These are phyloP conservation scores for Pangasius krempfi DNA, from an alignment of 2,797 vertebrate genomes.

Conservation along the genomic window DNA sequence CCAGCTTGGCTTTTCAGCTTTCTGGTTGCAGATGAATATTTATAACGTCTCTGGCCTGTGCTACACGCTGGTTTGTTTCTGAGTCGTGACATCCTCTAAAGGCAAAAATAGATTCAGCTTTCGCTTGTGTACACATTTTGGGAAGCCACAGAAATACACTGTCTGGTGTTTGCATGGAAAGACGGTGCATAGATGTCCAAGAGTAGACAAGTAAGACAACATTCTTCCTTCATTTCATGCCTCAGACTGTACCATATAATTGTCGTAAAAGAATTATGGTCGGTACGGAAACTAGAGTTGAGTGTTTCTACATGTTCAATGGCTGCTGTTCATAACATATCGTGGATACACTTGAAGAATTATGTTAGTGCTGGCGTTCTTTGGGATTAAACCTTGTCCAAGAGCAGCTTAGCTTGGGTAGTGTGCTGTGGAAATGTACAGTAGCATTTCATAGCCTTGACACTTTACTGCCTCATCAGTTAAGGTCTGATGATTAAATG, in stretches of 20 bases:
- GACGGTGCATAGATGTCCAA: not conserved
- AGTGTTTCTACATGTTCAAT: not conserved
- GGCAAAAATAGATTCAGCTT: constrained; percentile 42
- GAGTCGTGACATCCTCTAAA: constrained; percentile 38
- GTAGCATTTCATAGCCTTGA: not conserved
- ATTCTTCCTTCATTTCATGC: not conserved
- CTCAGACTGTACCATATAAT: not conserved
- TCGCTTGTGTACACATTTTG: not conserved
- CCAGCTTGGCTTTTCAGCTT: not conserved
- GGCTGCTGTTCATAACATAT: not conserved
- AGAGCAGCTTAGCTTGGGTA: not conserved
- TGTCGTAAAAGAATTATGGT: not conserved
- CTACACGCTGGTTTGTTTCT: not conserved
- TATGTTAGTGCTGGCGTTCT: not conserved
- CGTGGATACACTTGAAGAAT: not conserved
- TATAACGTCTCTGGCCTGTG: not conserved
- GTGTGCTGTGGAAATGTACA: not conserved
- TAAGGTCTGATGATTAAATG: not conserved
- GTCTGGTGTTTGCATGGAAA: constrained; percentile 26
- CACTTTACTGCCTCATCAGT: not conserved
- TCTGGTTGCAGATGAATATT: constrained; percentile 8
- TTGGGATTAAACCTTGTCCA: not conserved
- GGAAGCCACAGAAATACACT: constrained; percentile 14
- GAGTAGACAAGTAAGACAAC: not conserved
- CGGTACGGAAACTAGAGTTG: not conserved